Percentiles rank a stretch among this genome's conserved stretches.
These are phyloP conservation scores for Abramis brama DNA, from an alignment of 2,113 vertebrate species.

Conservation along the genomic window DNA sequence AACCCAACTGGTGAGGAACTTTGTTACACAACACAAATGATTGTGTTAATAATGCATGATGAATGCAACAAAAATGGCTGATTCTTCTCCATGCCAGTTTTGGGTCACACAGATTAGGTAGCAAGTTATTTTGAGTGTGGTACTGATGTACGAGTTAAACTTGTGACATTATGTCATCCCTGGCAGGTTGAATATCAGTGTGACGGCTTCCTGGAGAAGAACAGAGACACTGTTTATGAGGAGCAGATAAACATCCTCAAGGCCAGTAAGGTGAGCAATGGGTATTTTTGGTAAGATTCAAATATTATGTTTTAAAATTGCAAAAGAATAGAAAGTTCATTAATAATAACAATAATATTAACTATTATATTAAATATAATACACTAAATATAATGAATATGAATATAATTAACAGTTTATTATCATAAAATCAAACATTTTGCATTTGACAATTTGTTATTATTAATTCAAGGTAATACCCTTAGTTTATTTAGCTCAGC, in stretches of 20 bases:
- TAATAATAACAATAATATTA: no score
- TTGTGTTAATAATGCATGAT: slow-evolving; percentile 1
- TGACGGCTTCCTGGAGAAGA: slow-evolving; percentile 91
- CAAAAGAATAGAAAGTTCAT: no score
- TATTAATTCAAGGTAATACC: background rate
- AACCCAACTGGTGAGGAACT: background rate
- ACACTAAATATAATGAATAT: no score
- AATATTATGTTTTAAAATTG: background rate
- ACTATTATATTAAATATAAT: no score
- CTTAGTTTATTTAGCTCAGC: background rate
- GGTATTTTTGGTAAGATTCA: background rate
- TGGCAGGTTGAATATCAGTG: slow-evolving; percentile 89
- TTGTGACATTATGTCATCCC: background rate
- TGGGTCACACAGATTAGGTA: background rate
- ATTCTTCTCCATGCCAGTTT: background rate
- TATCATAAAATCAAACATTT: background rate
- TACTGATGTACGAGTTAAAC: background rate
- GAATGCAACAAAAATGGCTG: background rate
- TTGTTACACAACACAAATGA: background rate
- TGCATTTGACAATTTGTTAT: background rate
- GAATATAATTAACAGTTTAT: background rate
- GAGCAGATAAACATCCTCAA: slow-evolving; percentile 95
- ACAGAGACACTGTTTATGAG: slow-evolving; percentile 89
- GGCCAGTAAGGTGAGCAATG: slow-evolving; percentile 84
- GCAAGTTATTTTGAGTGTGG: background rate